Percentiles rank a stretch among this genome's conserved stretches.
These are phyloP conservation scores for Thomomys bottae DNA, from an alignment of 2,113 vertebrate species.

Conservation along the genomic window DNA sequence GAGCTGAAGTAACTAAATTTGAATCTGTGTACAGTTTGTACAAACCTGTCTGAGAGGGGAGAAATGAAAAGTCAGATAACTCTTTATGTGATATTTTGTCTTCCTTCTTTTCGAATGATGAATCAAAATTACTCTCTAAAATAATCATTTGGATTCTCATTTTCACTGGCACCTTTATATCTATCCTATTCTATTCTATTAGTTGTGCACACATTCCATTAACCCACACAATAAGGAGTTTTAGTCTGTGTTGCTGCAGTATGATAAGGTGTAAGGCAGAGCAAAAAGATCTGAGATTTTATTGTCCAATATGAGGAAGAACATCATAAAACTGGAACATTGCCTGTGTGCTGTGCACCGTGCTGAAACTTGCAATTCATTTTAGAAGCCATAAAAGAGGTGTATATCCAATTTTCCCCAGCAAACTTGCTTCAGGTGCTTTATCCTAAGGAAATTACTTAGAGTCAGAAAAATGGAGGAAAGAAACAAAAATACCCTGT, in stretches of 20 bases:
- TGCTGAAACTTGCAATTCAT: background rate
- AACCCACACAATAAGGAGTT: background rate
- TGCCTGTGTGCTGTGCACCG: rapidly evolving
- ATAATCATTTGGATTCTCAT: background rate
- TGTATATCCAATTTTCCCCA: background rate
- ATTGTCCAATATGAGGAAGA: background rate
- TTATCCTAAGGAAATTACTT: background rate
- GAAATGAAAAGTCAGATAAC: constrained; percentile 31
- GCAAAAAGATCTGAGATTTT: background rate
- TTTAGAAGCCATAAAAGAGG: background rate
- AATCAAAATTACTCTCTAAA: constrained; percentile 33
- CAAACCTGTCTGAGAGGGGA: constrained; percentile 18
- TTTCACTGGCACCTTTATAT: constrained; percentile 10
- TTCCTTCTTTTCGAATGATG: constrained; percentile 38
- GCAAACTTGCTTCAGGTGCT: background rate
- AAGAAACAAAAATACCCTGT: too few relatives aligned
- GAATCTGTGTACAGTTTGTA: background rate
- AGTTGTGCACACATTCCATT: background rate
- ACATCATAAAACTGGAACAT: background rate
- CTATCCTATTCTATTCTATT: background rate
- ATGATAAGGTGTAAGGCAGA: background rate
- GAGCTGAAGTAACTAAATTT: constrained; percentile 44
- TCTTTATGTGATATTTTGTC: constrained; percentile 12
- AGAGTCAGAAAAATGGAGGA: background rate
- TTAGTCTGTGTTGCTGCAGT: background rate